A percentile compares a stretch with the other conserved stretches of the same genome.
phyloP scores from a whole-genome alignment of 1,140 invertebrate species.

The Scaptomyza hsui region DNA sequence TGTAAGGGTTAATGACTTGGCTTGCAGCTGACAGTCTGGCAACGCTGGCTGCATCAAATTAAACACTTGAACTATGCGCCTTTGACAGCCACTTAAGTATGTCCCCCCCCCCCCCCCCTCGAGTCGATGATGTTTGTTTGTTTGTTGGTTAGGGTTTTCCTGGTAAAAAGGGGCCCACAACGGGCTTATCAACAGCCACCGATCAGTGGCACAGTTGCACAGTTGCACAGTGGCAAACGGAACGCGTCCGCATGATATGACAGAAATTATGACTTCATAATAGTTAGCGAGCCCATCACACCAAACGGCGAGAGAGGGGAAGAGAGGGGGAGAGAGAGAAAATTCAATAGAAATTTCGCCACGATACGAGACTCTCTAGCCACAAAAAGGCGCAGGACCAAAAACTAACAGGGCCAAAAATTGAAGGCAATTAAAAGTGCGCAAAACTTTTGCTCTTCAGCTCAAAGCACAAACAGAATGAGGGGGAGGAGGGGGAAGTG shows the following conservation, averaged over 20 bases:
- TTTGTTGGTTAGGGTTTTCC: constrained; percentile 30
- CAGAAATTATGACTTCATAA: constrained; percentile 81
- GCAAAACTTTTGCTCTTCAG: constrained; percentile 40
- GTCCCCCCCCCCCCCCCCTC: neutral
- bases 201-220: constrained; percentile 38
- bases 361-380: constrained; percentile 41
- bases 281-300: constrained; percentile 38
- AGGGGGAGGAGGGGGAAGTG: neutral
- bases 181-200: constrained; percentile 61
- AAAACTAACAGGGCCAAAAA: constrained; percentile 49
- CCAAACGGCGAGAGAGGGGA: constrained; percentile 1
- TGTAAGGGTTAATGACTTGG: constrained; percentile 64
- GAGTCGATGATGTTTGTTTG: constrained; percentile 9
- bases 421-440: constrained; percentile 69
- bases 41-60: constrained; percentile 50
- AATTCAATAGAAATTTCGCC: constrained; percentile 73
- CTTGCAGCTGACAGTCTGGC: constrained; percentile 44
- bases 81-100: constrained; percentile 49
- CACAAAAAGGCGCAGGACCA: constrained; percentile 15
- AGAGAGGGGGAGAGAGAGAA: neutral
- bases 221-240: constrained; percentile 15
- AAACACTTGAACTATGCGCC: constrained; percentile 58
- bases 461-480: too few species aligned
- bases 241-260: constrained; percentile 64
- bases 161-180: neutral